Conservation (phyloP, 2,113 vertebrate genomes). For the Antennarius striatus region DNA sequence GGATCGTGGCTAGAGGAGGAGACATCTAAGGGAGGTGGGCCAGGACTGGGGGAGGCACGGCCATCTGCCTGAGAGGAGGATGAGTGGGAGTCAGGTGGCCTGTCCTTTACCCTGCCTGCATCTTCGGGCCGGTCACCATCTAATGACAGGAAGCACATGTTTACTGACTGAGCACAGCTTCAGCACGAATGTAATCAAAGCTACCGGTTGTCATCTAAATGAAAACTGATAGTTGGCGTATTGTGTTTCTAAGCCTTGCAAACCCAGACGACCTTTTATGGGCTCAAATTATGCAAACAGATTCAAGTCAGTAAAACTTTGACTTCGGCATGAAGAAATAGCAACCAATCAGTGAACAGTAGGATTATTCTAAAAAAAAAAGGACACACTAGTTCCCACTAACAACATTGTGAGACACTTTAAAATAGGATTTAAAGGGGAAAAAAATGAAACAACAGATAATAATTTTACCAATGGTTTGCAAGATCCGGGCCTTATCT, state of each 20-base stretch:
- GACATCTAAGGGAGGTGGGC: constrained; percentile 71
- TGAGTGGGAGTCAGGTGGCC: constrained; percentile 81
- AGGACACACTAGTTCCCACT: too few relatives aligned
- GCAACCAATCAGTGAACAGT: constrained; percentile 15
- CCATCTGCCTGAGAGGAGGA: constrained; percentile 81
- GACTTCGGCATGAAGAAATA: constrained; percentile 14
- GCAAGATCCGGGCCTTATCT: constrained; percentile 84
- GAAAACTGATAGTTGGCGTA: too few relatives aligned
- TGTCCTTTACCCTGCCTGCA: constrained; percentile 80
- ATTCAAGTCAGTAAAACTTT: constrained; percentile 7
- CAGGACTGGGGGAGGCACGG: constrained; percentile 80
- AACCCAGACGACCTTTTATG: constrained; percentile 3
- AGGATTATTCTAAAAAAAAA: too few relatives aligned
- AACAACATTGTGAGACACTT: too few relatives aligned
- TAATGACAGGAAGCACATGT: constrained; percentile 62
- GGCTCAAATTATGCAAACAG: constrained; percentile 22
- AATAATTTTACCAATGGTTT: constrained; percentile 81
- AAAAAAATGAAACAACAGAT: background rate
- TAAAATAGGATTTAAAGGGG: background rate
- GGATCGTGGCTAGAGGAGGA: constrained; percentile 72
- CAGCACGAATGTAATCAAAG: too few relatives aligned
- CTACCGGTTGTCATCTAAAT: too few relatives aligned
- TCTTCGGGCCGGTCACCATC: constrained; percentile 90
- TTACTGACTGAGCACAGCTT: background rate
- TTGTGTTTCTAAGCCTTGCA: background rate